Base-by-base conservation (phyloP, 2,888 invertebrate species). In the Sepioteuthis lessoniana region DNA sequence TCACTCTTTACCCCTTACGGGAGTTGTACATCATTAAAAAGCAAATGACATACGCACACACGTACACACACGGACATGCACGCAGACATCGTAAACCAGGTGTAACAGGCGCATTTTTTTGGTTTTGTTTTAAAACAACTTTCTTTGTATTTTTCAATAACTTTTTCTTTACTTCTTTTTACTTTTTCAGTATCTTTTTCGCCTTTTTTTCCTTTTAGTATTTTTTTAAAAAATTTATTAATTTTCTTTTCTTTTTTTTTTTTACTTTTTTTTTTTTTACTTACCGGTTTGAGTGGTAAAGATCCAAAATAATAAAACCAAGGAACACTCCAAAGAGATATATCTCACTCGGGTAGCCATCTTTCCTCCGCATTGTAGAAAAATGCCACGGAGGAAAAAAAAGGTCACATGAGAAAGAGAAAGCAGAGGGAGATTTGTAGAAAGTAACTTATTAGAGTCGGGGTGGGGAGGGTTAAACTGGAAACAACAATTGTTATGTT, bases 301-400 rank as follows among this genome's bases (percentile, higher is more conserved):
- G 19, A 76, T 76, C 76, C 76, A 76, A 76, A 76, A 16, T 35
- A 35, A 35, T 76, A 76, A 76, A n/a, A 76, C 76, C 76, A 76
- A 76, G 76, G 76, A 76, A 76, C 35, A 76, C 76, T 76, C 76
- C 76, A 76, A 76, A 76, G 76, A 76, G 76, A 76, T 76, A 76
- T 76, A 76, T 76, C 76, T 76, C 76, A 76, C n/a, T 76, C 76
- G 76, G 76, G 76, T 76, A 76, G 76, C 76, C 76, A 76, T 76
- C 76, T 76, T 76, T 76, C 76, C 76, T 76, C 76, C n/a, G 76
- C 76, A 76, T 76, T 76, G 76, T 76, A 76, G 76, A 76, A 76
- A 42, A 76, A 76, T n/a, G 76, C 76, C 76, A 76, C 76, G 76
- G 76, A 76, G 76, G 76, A 76, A 35, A 76, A 76, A 76, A 76